Evolutionary conservation across 2,797 vertebrate genomes (phyloP).

Genomic region (Echiichthys vipera): DNA sequence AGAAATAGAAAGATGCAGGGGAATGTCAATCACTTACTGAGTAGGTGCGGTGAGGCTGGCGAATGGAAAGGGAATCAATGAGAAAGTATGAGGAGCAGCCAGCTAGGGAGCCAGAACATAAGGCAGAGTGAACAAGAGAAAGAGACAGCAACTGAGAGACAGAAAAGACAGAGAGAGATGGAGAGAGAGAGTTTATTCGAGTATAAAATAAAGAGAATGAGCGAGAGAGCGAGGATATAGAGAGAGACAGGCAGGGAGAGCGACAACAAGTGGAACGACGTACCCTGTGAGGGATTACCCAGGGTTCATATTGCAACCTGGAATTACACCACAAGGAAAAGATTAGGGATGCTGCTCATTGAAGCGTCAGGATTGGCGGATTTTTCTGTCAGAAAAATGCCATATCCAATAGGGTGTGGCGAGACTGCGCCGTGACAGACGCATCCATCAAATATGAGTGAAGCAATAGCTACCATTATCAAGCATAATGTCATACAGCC

Average conservation of each 20-base stretch:
- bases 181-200: conserved; percentile 18
- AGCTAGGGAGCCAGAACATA: conserved; percentile 54
- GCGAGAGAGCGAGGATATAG: neutral
- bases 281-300: conserved; percentile 68
- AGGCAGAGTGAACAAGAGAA: conserved; percentile 45
- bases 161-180: conserved; percentile 10
- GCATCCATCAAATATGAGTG: conserved; percentile 72
- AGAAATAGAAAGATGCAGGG: conserved; percentile 56
- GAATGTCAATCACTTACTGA: conserved; percentile 74
- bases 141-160: conserved; percentile 40
- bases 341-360: conserved; percentile 71
- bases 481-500: conserved; percentile 68
- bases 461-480: conserved; percentile 65
- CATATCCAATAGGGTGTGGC: conserved; percentile 69
- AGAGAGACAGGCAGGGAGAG: conserved; percentile 17
- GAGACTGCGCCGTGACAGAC: conserved; percentile 58
- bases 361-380: conserved; percentile 71
- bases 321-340: conserved; percentile 72
- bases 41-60: conserved; percentile 59
- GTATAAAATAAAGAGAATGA: conserved; percentile 25
- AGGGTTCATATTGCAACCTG: conserved; percentile 68
- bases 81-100: conserved; percentile 64
- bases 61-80: conserved; percentile 74
- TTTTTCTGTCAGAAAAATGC: conserved; percentile 70
- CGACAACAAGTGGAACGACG: conserved; percentile 59